These are phyloP conservation scores for Sminthopsis crassicaudata DNA, from an alignment of 2,113 vertebrate species.

Conservation along the genomic window DNA sequence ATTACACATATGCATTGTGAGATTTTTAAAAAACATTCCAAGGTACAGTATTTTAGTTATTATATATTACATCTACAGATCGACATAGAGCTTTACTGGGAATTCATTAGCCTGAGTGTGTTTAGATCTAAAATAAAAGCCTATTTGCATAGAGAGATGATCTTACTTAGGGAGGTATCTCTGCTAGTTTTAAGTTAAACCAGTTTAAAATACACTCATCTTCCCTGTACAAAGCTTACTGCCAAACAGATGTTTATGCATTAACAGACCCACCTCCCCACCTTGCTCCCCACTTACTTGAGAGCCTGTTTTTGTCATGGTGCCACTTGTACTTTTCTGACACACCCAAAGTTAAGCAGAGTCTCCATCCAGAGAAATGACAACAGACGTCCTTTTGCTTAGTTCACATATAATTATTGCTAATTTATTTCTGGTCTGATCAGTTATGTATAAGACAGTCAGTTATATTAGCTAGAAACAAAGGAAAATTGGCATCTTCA, in stretches of 20 bases:
- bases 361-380: constrained; percentile 28
- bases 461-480: constrained; percentile 22
- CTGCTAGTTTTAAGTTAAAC: constrained; percentile 56
- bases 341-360: constrained; percentile 65
- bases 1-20: neutral
- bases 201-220: constrained; percentile 62
- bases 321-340: constrained; percentile 56
- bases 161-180: constrained; percentile 66
- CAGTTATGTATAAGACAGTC: constrained; percentile 40
- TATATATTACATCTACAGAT: constrained; percentile 43
- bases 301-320: constrained; percentile 15
- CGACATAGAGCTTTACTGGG: neutral
- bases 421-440: constrained; percentile 24
- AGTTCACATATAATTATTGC: constrained; percentile 38
- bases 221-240: constrained; percentile 48
- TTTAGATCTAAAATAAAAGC: constrained; percentile 40
- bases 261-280: constrained; percentile 12
- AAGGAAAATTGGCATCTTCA: constrained; percentile 4
- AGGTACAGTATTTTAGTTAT: constrained; percentile 20
- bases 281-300: neutral
- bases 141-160: neutral
- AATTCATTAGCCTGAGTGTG: constrained; percentile 8
- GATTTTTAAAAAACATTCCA: constrained; percentile 31
- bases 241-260: constrained; percentile 62
- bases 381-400: neutral